phyloP scores from a whole-genome alignment of 2,888 invertebrate genomes.

The Psylliodes chrysocephalus region DNA sequence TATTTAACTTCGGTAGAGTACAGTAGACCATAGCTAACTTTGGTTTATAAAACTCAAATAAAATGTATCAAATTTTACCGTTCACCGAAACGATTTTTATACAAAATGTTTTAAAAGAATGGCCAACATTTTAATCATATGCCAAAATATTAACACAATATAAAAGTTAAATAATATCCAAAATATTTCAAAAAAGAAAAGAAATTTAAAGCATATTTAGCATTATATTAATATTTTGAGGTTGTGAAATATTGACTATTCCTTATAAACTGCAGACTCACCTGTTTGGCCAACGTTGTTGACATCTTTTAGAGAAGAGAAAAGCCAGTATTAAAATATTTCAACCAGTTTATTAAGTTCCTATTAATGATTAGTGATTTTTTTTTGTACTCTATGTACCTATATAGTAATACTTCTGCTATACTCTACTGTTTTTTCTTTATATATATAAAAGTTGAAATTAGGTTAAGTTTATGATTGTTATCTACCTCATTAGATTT shows the following conservation, averaged over 20 bases:
- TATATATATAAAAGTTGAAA: conserved; percentile 16
- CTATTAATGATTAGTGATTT: background rate
- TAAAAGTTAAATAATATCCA: too few species aligned
- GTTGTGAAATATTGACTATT: too few species aligned
- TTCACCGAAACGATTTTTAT: background rate
- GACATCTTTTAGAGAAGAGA: background rate
- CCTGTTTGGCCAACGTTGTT: background rate
- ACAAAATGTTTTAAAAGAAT: too few species aligned
- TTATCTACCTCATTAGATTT: conserved; percentile 43
- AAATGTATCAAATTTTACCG: background rate
- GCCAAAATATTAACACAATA: too few species aligned
- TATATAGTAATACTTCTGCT: background rate
- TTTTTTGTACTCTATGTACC: background rate
- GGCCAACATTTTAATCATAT: too few species aligned
- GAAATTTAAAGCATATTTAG: too few species aligned
- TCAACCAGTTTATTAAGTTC: background rate
- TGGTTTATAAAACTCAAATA: background rate
- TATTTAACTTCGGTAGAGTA: background rate
- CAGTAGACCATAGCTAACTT: background rate
- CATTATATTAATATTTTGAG: background rate
- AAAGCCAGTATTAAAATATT: background rate
- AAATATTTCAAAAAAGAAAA: too few species aligned
- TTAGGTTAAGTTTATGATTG: conserved; percentile 29
- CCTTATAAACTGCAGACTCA: too few species aligned
- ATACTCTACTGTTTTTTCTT: conserved; percentile 24